A percentile compares a stretch with the other conserved stretches of the same genome.
Evolutionary conservation across 2,113 vertebrate species (phyloP).

Genomic region (Cathartes aura): DNA sequence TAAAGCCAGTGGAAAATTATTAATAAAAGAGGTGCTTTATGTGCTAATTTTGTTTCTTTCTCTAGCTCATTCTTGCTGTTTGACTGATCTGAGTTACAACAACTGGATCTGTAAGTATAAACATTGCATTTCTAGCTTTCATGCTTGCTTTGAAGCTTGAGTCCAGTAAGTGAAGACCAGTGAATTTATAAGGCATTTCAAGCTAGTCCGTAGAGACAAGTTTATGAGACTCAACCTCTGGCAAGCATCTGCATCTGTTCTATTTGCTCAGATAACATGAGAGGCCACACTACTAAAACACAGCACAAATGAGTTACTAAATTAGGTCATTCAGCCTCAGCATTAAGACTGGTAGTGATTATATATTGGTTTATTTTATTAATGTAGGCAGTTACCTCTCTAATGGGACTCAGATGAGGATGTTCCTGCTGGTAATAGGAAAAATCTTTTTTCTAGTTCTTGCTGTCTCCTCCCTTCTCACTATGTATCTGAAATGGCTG

Average conservation of each 20-base stretch:
- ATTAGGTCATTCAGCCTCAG: neutral
- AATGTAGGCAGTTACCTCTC: neutral
- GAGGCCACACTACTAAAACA: neutral
- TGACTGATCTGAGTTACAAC: neutral
- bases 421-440: neutral
- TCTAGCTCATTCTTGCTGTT: neutral
- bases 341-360: neutral
- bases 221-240: neutral
- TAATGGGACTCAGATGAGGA: conserved; percentile 36
- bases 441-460: neutral
- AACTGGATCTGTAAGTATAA: neutral
- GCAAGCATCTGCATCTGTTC: neutral
- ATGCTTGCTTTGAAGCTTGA: neutral
- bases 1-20: neutral
- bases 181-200: neutral
- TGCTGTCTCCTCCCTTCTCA: neutral
- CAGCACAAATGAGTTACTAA: conserved; percentile 13
- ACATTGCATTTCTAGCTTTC: neutral
- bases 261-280: neutral
- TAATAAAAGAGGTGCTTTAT: neutral
- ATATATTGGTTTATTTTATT: conserved; percentile 33
- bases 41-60: neutral
- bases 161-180: neutral
- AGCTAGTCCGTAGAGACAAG: neutral
- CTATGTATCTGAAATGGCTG: neutral